Base-by-base conservation (phyloP, 1,140 invertebrate genomes). In the Aphidius gifuensis region DNA sequence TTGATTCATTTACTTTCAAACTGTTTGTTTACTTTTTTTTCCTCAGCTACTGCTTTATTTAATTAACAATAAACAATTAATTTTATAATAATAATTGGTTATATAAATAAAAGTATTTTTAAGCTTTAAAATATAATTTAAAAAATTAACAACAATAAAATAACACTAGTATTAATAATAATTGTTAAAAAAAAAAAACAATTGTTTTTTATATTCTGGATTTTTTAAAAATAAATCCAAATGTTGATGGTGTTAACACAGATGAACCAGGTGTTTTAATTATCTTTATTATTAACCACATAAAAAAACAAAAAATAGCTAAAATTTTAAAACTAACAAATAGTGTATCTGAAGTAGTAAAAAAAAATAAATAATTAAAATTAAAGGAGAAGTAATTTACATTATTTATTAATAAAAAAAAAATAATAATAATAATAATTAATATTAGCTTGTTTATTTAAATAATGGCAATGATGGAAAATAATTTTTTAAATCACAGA, bases 401-500 rank as follows among this genome's bases (percentile, higher is more conserved):
- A 42, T 44, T 42, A 42, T 53, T 21, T 5, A 44, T 9, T 51
- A 58, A 32, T 21, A 43, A n/a, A 44, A 51, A 55, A 11, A 16
- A 45, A 43, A 6, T 50, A 60, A 54, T 40, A 43, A 58, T 53
- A 43, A 9, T n/a, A 7, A 23, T 60, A 50, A 21, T 60, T 51
- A 40, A 3, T 39, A 32, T 44, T 43, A 56, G 38, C n/a, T 47
- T 47, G 32, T 38, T 38, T 11, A 40, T 40, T 21, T n/a, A 1
- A 50, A 51, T 60, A 16, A 42, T 16, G 32, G 44, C 44, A 5
- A 4, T 50, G 43, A 16, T 60, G 32, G 4, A 32, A 32, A 32
- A 3, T 3, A 3, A 32, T 73, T 48, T 71, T 78, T 77, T 74
- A 66, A 73, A 76, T 76, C 72, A 50, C 69, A 81, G 80, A 81